Percentiles rank a stretch among this genome's conserved stretches.
Conservation (phyloP, 2,797 vertebrate genomes). For the Scyliorhinus canicula region DNA sequence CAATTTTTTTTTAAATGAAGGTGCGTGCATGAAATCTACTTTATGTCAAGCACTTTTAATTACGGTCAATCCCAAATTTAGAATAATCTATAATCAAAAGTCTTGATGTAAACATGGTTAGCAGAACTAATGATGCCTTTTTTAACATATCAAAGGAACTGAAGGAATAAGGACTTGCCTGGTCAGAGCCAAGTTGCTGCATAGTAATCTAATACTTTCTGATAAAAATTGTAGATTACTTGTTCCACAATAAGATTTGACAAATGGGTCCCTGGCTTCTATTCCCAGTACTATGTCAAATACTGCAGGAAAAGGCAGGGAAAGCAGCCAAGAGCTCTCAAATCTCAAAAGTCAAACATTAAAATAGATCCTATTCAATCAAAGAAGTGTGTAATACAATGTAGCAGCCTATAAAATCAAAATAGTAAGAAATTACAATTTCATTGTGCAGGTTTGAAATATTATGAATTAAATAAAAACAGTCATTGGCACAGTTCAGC, state of each 20-base stretch:
- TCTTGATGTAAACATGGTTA: neutral
- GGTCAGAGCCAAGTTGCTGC: slow-evolving; percentile 33
- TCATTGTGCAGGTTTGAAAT: slow-evolving; percentile 30
- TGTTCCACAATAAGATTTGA: slow-evolving; percentile 43
- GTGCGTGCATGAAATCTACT: neutral
- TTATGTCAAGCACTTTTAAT: neutral
- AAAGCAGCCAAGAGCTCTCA: slow-evolving; percentile 43
- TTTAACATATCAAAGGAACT: slow-evolving; percentile 15
- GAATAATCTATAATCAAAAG: neutral
- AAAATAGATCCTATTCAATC: slow-evolving; percentile 47
- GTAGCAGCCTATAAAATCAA: slow-evolving; percentile 42
- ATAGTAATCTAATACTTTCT: slow-evolving; percentile 40
- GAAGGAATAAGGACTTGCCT: slow-evolving; percentile 19
- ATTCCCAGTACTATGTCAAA: slow-evolving; percentile 39
- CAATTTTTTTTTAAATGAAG: neutral
- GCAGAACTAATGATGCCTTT: neutral
- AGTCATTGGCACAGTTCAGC: slow-evolving; percentile 31
- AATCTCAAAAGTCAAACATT: slow-evolving; percentile 47
- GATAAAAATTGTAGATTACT: slow-evolving; percentile 40
- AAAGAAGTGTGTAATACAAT: slow-evolving; percentile 48
- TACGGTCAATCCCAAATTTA: neutral
- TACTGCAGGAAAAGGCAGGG: slow-evolving; percentile 43
- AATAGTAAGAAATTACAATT: slow-evolving; percentile 37
- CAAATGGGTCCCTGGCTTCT: slow-evolving; percentile 43
- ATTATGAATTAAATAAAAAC: slow-evolving; percentile 38